Evolutionary conservation across 2,113 vertebrate genomes (phyloP), one percentile per base, ranked within the genome.

Genomic region (Gallinago undulata): DNA sequence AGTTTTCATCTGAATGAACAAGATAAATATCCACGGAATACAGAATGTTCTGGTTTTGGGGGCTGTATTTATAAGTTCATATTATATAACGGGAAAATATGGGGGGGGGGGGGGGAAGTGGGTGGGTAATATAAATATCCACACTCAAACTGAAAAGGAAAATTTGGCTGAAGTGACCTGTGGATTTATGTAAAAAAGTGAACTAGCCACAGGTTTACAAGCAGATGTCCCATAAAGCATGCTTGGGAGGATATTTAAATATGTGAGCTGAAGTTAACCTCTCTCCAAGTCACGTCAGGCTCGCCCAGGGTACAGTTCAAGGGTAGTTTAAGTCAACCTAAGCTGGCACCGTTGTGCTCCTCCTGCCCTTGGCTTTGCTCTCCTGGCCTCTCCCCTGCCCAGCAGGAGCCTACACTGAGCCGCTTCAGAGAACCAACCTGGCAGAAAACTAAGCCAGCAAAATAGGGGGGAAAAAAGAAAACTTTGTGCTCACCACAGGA

Each of bases 251-350:
- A 45, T 33, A 62, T 45, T 73, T 28, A 73, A 96, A 80, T 50
- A 79, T 4, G 35, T 35, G 70, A 88, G 93, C 84, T 89, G 8
- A 56, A 84, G 64, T 64, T 48, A 47, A 57, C 84, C 70, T 73
- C 86, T 62, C 78, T 88, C 87, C 91, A 85, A 93, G 82, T 66
- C 89, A 85, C 37, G 15, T 13, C 63, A 66, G 89, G 84, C 79
- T 82, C 9, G 8, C 30, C 1, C 6, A 91, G 78, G 68, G 74
- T 37, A 47, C 67, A 85, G 90, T 41, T 90, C 96, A 93, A 92
- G 94, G 90, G 21, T 68, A 93, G 67, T 53, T 92, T 47, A 87
- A 94, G 69, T 39, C 82, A 79, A 45, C 79, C 67, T 73, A 31
- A 72, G 67, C 79, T 85, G 92, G 78, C 85, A 83, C 53, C 17